These are phyloP conservation scores for Onychomys arenicola DNA, from an alignment of 2,797 vertebrate genomes.

Conservation along the genomic window DNA sequence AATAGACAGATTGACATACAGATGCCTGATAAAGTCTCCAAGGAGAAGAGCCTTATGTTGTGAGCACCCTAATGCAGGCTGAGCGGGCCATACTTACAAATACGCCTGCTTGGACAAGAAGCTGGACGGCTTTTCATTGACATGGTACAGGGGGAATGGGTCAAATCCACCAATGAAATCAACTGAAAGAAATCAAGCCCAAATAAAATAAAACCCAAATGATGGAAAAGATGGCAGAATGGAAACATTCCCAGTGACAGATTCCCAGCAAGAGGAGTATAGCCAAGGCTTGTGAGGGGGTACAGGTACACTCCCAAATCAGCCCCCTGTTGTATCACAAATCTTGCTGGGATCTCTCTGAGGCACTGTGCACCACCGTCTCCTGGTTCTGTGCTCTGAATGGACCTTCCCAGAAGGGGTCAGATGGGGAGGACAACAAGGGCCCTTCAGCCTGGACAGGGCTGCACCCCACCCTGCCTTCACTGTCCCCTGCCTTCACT, in stretches of 20 bases:
- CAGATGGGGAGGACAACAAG: no score
- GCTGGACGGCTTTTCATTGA: constrained; percentile 97
- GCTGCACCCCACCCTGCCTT: not conserved
- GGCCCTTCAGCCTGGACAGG: not conserved
- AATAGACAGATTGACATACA: not conserved
- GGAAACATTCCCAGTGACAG: constrained; percentile 40
- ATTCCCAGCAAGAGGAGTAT: not conserved
- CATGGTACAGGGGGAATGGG: constrained; percentile 97
- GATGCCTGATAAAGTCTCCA: not conserved
- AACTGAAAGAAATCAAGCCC: constrained; percentile 96
- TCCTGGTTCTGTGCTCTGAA: not conserved
- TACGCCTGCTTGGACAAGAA: constrained; percentile 95
- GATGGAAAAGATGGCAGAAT: constrained; percentile 70
- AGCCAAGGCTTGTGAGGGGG: not conserved
- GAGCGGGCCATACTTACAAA: constrained; percentile 91
- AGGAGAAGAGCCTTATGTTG: not conserved
- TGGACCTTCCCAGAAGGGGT: not conserved
- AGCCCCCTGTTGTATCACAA: not conserved
- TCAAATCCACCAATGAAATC: constrained; percentile 99
- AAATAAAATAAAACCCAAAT: constrained; percentile 87
- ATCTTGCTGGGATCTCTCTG: not conserved
- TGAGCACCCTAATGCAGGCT: not conserved
- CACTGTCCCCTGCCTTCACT: no score
- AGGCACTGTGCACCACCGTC: not conserved
- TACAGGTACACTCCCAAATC: no score